Base-by-base conservation (phyloP, 2,113 vertebrate genomes). In the Empidonax alnorum region DNA sequence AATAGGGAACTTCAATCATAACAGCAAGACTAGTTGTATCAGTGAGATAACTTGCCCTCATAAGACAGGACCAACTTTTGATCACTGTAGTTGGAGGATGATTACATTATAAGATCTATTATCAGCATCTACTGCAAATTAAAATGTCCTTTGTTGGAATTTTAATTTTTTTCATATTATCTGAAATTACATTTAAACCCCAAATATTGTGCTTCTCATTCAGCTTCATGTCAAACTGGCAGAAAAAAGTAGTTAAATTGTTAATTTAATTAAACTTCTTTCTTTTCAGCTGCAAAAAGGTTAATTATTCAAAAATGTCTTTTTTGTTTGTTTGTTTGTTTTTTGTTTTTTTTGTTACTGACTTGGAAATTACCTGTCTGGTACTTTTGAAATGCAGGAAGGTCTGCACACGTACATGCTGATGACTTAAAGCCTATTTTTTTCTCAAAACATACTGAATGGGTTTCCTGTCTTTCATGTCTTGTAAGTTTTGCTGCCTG, bases 151-250 rank as follows among this genome's bases (percentile, higher is more conserved):
- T 23, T 80, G 15, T 11, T 67, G 21, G 9, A 68, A 3, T 35
- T 61, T 66, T 31, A 37, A 14, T 27, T 5, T 33, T 77, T 69
- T 37, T 4, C 2, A 2, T 49, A 41, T 73, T 49, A 59, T 27
- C 22, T 63, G 53, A 59, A 58, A 22, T 59, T 12, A 19, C 9
- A 59, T 47, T 68, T 75, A 47, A 75, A 86, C 71, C 9, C 3
- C 7, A 86, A 71, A 53, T 5, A 6, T 33, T 63, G 2, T 28
- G 14, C 80, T 91, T 65, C 53, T 68, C 25, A 61, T 61, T 76
- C 35, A 50, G 4, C 1, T 39, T 31, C 1, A 0, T 8, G 30
- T 73, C 21, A 76, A 88, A 42, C 12, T 73, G 25, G 47, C 16
- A 72, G 31, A 10, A 12, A 12, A 37, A 62, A 20, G 39, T 35